Evolutionary conservation across 2,113 vertebrate species (phyloP).

Genomic region (Neofelis nebulosa): DNA sequence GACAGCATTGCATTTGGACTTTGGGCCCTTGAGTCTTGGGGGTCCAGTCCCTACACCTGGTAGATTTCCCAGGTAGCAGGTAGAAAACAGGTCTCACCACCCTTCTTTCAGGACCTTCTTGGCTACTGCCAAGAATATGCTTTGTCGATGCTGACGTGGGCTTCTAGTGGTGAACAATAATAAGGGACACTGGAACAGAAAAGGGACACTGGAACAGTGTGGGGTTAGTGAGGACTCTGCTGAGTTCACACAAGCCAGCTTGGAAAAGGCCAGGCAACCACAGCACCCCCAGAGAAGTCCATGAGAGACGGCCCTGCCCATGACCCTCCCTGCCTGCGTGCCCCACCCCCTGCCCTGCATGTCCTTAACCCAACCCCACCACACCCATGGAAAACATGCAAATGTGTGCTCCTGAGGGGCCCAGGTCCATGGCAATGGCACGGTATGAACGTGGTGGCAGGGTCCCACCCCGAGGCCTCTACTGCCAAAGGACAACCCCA

Average conservation of each 20-base stretch:
- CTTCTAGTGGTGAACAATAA: not conserved
- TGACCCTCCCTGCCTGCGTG: not conserved
- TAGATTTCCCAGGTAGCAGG: not conserved
- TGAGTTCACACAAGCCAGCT: not conserved
- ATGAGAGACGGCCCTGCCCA: not conserved
- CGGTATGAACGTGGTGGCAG: fast-evolving
- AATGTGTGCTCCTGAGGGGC: fast-evolving
- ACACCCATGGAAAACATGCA: not conserved
- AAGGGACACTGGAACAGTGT: too few relatives aligned
- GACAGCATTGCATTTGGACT: not conserved
- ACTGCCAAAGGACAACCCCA: not conserved
- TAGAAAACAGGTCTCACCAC: not conserved
- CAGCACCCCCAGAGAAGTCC: not conserved
- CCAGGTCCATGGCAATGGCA: fast-evolving
- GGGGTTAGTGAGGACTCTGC: not conserved
- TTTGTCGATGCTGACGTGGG: not conserved
- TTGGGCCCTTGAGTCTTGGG: not conserved
- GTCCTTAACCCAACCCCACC: not conserved
- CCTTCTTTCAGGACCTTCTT: not conserved
- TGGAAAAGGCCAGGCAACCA: not conserved
- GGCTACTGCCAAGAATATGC: not conserved
- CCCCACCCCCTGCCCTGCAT: fast-evolving
- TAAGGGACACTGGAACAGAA: too few relatives aligned
- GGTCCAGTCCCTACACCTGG: not conserved
- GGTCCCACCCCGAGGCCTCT: not conserved